Base-by-base conservation (phyloP, 2,113 vertebrate species). In the Kryptolebias marmoratus region DNA sequence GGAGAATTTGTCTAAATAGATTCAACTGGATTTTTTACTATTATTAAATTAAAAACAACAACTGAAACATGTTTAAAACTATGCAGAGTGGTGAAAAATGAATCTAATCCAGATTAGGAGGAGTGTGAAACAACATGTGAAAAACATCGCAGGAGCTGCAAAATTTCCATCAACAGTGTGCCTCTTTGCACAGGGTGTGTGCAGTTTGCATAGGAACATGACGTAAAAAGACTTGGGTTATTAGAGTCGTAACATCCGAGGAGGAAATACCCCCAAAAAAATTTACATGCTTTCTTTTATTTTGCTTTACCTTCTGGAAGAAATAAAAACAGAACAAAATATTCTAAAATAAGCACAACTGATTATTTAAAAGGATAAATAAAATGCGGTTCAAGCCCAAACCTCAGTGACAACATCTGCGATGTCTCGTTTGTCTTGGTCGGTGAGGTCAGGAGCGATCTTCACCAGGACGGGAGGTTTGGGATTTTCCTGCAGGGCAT, bases 391-490 rank as follows among this genome's bases (percentile, higher is more conserved):
- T 22, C 50, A 49, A 3, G 27, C 59, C 89, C 63, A 62, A 49
- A 98, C 97, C 97, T 98, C 94, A 1, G 86, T 93, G 59, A 97
- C 80, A 32, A 98, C 87, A 0, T 92, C 92, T 36, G 97, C 97
- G 0, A 98, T 95, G 77, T 99, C 96, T 86, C 77, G 86, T 84
- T 97, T 98, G 91, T 98, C 96, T 87, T 95, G 94, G 0, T 72
- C 5, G 0, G 90, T 94, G 76, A 99, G 96, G 87, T 99, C 98
- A 0, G 97, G 95, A 0, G 98, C 95, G 0, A 99, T 98, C 91
- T 99, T 99, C 77, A 99, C 94, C 84, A 99, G 88, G 45, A 99
- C 89, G 0, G 96, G 96, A 0, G 95, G 96, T 70, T 88, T 96
- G 22, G 0, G 90, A 6, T 74, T 32, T 0, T 66, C 81, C 73